phyloP scores from a whole-genome alignment of 2,797 vertebrate species.

The Heliangelus exortis region DNA sequence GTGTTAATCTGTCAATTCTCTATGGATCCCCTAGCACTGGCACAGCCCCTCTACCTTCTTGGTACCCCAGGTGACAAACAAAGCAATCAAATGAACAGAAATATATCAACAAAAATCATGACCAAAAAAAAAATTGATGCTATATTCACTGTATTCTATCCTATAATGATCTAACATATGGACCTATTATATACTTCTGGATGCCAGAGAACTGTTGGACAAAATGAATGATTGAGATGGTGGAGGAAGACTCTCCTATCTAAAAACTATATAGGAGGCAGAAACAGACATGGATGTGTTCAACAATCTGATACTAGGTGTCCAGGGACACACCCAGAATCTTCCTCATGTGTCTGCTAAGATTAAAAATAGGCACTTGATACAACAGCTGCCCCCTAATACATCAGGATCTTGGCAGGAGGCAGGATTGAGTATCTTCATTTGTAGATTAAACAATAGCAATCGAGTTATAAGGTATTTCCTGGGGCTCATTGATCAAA shows the following conservation, averaged over 20 bases:
- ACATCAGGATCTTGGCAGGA: not conserved
- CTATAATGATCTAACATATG: not conserved
- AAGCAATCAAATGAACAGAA: not conserved
- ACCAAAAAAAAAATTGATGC: not conserved
- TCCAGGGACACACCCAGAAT: not conserved
- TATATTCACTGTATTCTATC: not conserved
- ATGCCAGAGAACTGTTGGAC: not conserved
- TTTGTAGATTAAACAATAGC: slow-evolving; percentile 31
- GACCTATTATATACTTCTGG: not conserved
- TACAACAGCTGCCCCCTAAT: not conserved
- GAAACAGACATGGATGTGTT: not conserved
- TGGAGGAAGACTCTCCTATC: not conserved
- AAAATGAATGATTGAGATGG: not conserved
- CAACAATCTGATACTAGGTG: not conserved
- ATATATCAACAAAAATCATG: not conserved
- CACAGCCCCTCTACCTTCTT: rapidly evolving
- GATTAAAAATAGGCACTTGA: not conserved
- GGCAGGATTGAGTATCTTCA: not conserved
- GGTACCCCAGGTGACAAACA: not conserved
- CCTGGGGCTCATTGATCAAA: slow-evolving; percentile 18
- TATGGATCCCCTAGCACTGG: rapidly evolving
- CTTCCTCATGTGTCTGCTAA: not conserved
- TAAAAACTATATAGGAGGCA: not conserved
- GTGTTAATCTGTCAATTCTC: not conserved
- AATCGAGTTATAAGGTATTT: slow-evolving; percentile 31